Evolutionary conservation across 2,888 invertebrate species (phyloP).

Genomic region (Operophtera brumata): DNA sequence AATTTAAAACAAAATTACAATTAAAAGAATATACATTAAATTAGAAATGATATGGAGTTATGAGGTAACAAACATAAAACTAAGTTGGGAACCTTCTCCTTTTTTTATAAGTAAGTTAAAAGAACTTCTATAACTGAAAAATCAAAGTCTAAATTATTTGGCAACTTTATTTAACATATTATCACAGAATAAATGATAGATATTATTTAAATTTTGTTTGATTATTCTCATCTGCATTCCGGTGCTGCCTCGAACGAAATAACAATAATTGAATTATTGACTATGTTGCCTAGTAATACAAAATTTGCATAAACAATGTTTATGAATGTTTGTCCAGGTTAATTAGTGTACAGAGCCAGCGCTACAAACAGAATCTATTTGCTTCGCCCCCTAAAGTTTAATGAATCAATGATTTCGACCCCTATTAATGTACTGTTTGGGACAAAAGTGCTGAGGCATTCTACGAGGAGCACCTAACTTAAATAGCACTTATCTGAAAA

Average conservation of each 20-base stretch:
- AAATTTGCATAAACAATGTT: constrained; percentile 37
- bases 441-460: neutral
- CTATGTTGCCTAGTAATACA: constrained; percentile 39
- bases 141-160: no score
- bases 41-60: no score
- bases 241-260: constrained; percentile 23
- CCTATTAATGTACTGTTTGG: constrained; percentile 26
- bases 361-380: constrained; percentile 53
- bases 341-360: constrained; percentile 62
- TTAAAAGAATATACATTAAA: no score
- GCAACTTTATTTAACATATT: no score
- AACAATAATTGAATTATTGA: constrained; percentile 29
- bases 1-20: no score
- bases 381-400: constrained; percentile 65
- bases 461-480: no score
- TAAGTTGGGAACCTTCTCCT: no score
- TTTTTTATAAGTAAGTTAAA: no score
- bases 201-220: neutral
- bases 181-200: no score
- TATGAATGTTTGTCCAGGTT: constrained; percentile 63
- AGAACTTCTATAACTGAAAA: no score
- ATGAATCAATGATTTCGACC: constrained; percentile 73
- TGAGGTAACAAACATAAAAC: no score
- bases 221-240: constrained; percentile 1
- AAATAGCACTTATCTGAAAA: no score